These are phyloP conservation scores for Chironex yamaguchii DNA, from an alignment of 30 jellyfish, hydroid and myxozoan genomes.

Conservation along the genomic window DNA sequence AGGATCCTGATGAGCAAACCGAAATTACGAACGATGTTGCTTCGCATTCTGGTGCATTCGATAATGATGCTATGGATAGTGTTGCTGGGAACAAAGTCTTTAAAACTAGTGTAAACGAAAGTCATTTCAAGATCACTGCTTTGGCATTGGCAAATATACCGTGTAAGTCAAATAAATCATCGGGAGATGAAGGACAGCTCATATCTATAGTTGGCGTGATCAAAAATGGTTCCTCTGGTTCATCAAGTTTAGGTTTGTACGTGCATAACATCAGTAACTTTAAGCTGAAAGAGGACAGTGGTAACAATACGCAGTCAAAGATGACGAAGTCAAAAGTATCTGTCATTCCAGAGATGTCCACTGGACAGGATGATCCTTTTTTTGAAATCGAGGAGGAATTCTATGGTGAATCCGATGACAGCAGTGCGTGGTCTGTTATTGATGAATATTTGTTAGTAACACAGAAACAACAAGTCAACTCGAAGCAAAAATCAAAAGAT, in stretches of 20 bases:
- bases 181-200: background rate
- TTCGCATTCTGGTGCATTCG: no score
- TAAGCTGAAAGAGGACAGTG: background rate
- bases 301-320: background rate
- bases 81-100: background rate
- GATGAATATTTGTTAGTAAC: conserved; percentile 86
- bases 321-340: background rate
- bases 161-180: background rate
- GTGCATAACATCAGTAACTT: background rate
- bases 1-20: background rate
- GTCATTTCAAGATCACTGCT: background rate
- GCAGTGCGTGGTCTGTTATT: conserved; percentile 75
- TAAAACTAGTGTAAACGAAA: background rate
- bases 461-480: conserved; percentile 36
- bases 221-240: background rate
- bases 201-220: background rate
- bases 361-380: background rate
- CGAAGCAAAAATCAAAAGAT: background rate
- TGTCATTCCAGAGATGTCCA: background rate
- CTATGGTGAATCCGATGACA: conserved; percentile 18
- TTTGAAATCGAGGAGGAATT: background rate
- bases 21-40: no score
- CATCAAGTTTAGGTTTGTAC: background rate
- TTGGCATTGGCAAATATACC: background rate
- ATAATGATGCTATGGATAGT: no score